Evolutionary conservation across 2,113 vertebrate genomes (phyloP), one percentile per base, ranked within the genome.

Genomic region (Sinocyclocheilus anshuiensis): DNA sequence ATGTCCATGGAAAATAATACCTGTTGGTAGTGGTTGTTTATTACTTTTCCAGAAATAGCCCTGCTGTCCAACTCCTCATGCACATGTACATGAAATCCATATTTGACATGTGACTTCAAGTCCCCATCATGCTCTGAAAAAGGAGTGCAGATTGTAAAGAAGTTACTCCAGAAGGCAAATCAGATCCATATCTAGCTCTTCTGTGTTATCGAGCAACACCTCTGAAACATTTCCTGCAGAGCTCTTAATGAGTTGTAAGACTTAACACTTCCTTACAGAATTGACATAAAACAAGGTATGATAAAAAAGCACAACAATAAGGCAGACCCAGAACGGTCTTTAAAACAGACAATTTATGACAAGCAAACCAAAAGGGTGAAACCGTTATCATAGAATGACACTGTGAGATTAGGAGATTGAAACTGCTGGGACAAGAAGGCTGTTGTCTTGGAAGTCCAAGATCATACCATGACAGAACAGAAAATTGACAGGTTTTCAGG

Each of bases 121-220:
- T 53, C 78, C 42, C 18, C n/a, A 50, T 39, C 69, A 85, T n/a
- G 59, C 59, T 29, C 82, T 12, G 61, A 79, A 42, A 57, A 77
- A 29, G 59, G 84, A 13, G 84, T 79, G 10, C 82, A 59, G 4
- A 84, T 84, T 12, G 5, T 84, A 13, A 84, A 84, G 50, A 45
- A 75, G 11, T 48, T 78, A 12, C 24, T 86, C 22, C 39, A 65
- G 59, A 86, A 20, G 77, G 61, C 77, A 50, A 69, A 4, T 79
- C 61, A 4, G 84, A 78, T 77, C 84, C 61, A 55, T 87, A 76
- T 45, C 67, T 87, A 45, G 69, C 67, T 50, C 69, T 88, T n/a
- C 69, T 87, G 26, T 75, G 53, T 45, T 88, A 88, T 57, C 59
- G 55, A 85, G 67, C 69, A 81, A 63, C 59, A 24, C 3, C 59